Base-by-base conservation (phyloP, 2,888 invertebrate genomes). In the Norana najaformis region DNA sequence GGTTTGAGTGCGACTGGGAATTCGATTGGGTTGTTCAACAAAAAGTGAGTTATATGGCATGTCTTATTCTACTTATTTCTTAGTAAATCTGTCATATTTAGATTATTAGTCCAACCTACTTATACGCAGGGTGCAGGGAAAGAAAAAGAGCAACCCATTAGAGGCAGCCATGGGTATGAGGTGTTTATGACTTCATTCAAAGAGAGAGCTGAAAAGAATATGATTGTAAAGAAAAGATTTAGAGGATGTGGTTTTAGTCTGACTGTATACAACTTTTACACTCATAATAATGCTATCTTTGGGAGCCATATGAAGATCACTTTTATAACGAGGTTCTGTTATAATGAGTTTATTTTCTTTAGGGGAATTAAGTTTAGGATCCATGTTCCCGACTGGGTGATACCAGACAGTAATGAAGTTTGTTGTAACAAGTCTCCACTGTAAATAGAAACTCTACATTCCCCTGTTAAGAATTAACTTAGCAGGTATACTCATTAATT, bases 21-120 rank as follows among this genome's bases (percentile, higher is more conserved):
- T 95, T 95, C 92, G 95, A 95, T 93, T 95, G 95, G 95, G 93
- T 93, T 37, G 94, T 94, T 41, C 90, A 91, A 36, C 92, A 92
- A 88, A 83, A 91, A 83, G 92, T 92, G 90, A 89, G 91, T 90
- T 47, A 34, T 41, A 20, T 53, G 37, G 20, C 38, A 38, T 0
- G 1, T 36, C 88, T 35, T 88, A 37, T 37, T 36, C 88, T 36
- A 8, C 38, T 88, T 5, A 88, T 88, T 88, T n/a, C 69, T 69
- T 13, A n/a, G 69, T 69, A 8, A 69, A 0, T 30, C 69, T 23
- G 3, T 47, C 23, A 3, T 47, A 47, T 47, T 69, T 69, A 1
- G 69, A 69, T 69, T n/a, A 30, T 69, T n/a, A 69, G 69, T 69
- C 69, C n/a, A 53, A 30, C 23, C 30, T 3, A 30, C 23, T 53